Evolutionary conservation across 2,888 invertebrate species (phyloP).

Genomic region (Chloroclysta siterata): DNA sequence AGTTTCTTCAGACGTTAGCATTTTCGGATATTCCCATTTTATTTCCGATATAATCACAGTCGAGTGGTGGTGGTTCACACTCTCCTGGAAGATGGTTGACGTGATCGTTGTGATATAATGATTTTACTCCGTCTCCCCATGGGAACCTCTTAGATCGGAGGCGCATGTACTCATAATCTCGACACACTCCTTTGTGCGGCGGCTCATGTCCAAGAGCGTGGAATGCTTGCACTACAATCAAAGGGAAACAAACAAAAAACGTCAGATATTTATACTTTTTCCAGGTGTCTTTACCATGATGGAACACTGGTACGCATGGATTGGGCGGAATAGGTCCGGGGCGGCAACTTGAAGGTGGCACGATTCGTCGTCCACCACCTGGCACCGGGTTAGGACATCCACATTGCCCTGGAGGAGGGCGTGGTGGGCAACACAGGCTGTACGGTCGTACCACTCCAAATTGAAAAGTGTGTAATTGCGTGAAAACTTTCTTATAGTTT

Average conservation of each 20-base stretch:
- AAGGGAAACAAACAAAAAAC: conserved; percentile 62
- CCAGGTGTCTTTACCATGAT: conserved; percentile 59
- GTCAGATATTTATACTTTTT: conserved; percentile 63
- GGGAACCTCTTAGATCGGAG: conserved; percentile 92
- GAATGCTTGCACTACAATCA: conserved; percentile 60
- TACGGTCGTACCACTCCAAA: conserved; percentile 43
- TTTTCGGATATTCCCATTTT: not conserved
- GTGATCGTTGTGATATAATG: conserved; percentile 93
- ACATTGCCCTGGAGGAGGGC: conserved; percentile 50
- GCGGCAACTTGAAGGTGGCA: conserved; percentile 56
- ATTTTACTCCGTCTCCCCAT: conserved; percentile 94
- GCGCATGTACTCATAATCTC: conserved; percentile 90
- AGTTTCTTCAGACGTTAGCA: not conserved
- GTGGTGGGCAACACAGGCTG: conserved; percentile 59
- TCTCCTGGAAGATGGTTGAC: conserved; percentile 83
- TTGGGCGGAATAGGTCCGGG: conserved; percentile 58
- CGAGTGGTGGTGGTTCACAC: conserved; percentile 61
- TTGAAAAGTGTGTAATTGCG: conserved; percentile 3
- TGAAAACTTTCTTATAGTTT: not conserved
- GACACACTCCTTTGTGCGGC: conserved; percentile 57
- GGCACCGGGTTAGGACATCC: conserved; percentile 53
- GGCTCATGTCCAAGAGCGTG: conserved; percentile 47
- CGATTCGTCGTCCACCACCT: conserved; percentile 54
- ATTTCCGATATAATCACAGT: conserved; percentile 59
- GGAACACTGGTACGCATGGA: conserved; percentile 63